Conservation (phyloP, 2,888 invertebrate species). For the Enchytraeus crypticus region DNA sequence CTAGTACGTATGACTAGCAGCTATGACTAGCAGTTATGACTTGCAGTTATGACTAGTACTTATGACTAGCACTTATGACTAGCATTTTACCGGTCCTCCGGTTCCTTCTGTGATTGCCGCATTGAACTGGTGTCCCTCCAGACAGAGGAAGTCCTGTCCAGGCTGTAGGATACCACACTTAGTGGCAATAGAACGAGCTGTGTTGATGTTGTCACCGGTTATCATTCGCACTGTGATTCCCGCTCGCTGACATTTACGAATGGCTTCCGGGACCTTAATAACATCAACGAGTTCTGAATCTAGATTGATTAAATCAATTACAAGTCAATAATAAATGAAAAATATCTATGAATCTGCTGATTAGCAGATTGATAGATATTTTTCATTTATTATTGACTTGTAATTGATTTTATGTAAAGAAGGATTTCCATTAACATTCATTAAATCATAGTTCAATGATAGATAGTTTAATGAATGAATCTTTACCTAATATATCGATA, state of each 20-base stretch:
- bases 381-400: too few species aligned
- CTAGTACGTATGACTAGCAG: too few species aligned
- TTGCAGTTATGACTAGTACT: too few species aligned
- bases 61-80: neutral
- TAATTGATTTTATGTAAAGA: too few species aligned
- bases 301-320: slow-evolving; percentile 67
- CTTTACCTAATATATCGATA: too few species aligned
- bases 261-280: slow-evolving; percentile 74
- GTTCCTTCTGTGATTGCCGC: slow-evolving; percentile 69
- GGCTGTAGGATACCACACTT: slow-evolving; percentile 90
- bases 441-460: too few species aligned
- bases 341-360: neutral
- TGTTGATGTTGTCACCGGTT: too few species aligned
- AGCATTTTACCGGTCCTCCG: slow-evolving; percentile 26
- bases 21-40: too few species aligned
- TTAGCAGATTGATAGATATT: neutral
- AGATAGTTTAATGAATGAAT: too few species aligned
- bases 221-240: slow-evolving; percentile 99
- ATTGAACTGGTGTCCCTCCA: slow-evolving; percentile 97
- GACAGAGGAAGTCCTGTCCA: slow-evolving; percentile 85
- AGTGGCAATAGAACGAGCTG: too few species aligned
- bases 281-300: neutral
- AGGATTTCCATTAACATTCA: too few species aligned
- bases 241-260: slow-evolving; percentile 87
- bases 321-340: slow-evolving; percentile 58